phyloP scores from a whole-genome alignment of 92 coral and sea anemone species.

The Porites evermanni region DNA sequence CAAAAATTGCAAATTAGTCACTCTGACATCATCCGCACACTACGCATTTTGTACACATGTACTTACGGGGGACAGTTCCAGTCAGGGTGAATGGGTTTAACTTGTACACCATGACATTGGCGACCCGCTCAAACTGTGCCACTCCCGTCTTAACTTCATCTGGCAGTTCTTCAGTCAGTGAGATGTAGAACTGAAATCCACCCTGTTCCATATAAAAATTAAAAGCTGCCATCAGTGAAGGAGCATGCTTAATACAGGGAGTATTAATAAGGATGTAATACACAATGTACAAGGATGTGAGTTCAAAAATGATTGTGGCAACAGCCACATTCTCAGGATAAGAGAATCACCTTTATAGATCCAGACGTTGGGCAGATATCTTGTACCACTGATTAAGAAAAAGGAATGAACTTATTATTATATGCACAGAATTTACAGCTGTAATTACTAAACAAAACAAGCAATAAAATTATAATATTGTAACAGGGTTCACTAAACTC shows the following conservation, averaged over 20 bases:
- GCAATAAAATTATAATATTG: no score
- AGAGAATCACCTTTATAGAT: conserved; percentile 30
- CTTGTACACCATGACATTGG: conserved; percentile 1
- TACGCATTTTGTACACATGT: neutral
- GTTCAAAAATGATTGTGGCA: no score
- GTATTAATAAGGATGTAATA: no score
- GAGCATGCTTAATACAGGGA: neutral
- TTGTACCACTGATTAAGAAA: conserved; percentile 10
- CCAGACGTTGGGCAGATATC: conserved; percentile 33
- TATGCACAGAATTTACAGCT: neutral
- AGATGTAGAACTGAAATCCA: conserved; percentile 21
- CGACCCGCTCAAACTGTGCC: conserved; percentile 25
- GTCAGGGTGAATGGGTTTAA: conserved; percentile 18
- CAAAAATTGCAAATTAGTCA: no score
- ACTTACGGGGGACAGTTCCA: conserved; percentile 43
- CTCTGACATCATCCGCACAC: no score
- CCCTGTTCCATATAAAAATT: neutral
- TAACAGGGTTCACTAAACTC: no score
- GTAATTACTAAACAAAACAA: no score
- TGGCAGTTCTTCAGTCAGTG: conserved; percentile 22
- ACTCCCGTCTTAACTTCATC: conserved; percentile 7
- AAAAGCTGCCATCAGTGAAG: no score
- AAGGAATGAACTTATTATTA: neutral
- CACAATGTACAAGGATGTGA: neutral
- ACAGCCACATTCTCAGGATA: neutral